Conservation (phyloP, 2,113 vertebrate genomes). For the Vulpes vulpes region DNA sequence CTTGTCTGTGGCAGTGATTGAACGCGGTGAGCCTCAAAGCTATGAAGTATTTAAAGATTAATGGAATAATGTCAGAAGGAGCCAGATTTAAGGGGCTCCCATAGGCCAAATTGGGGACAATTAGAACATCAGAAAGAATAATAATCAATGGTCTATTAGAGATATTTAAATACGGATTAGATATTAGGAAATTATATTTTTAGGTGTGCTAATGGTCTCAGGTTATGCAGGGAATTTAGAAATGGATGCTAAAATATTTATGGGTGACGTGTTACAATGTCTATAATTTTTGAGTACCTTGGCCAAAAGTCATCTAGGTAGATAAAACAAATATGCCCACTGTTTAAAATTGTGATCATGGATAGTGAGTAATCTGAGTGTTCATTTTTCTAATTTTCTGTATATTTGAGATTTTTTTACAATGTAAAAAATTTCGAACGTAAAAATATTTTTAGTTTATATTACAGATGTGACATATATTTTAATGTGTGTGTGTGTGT, state of each 20-base stretch:
- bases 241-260: conserved; percentile 18
- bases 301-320: not conserved
- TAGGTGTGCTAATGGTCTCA: not conserved
- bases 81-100: not conserved
- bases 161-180: conserved; percentile 12
- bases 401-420: conserved; percentile 31
- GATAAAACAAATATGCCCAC: not conserved
- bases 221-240: not conserved
- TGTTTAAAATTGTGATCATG: not conserved
- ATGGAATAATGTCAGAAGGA: not conserved
- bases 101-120: not conserved
- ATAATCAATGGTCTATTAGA: not conserved
- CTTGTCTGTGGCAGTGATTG: not conserved
- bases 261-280: not conserved
- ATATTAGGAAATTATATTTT: not conserved
- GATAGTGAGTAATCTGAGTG: not conserved
- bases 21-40: not conserved
- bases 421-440: conserved; percentile 6
- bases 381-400: conserved; percentile 33
- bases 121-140: conserved; percentile 46
- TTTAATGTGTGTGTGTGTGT: not conserved
- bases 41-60: conserved; percentile 39
- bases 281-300: conserved; percentile 19
- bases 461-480: not conserved
- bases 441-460: conserved; percentile 17